Evolutionary conservation across 2,888 invertebrate species (phyloP), one percentile per base, ranked within the genome.

Genomic region (Cyaniris semiargus): DNA sequence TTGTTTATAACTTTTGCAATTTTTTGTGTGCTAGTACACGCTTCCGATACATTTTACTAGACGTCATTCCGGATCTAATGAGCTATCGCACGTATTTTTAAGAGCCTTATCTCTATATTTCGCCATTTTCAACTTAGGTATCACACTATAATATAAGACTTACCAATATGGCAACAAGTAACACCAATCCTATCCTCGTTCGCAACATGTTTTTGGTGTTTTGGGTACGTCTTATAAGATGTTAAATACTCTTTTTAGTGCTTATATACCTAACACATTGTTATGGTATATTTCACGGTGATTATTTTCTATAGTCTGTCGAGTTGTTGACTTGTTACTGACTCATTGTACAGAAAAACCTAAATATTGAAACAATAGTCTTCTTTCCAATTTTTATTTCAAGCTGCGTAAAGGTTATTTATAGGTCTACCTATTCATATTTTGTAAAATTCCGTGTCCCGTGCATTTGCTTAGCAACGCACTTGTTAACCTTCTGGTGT

Each of bases 271-370:
- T 70, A n/a, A 76, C 74, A 78, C 48, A 53, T 48, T 58, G 79
- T 56, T 77, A 82, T 79, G 81, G 76, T 75, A 15, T n/a, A 78
- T 82, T 82, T 79, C 78, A 81, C 80, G 80, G 75, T 77, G 4
- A 66, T 66, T 66, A 66, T 66, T 27, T 66, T 66, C 66, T 66
- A 31, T 66, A 31, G 66, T 13, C 27, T 27, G 60, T 60, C 3
- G 27, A 31, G 31, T 66, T 66, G 66, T 66, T 66, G 66, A 31
- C 27, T 60, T 10, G 60, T 58, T 58, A 58, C 10, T 60, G 60
- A 23, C 23, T 8, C 60, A 60, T 60, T 23, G 23, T 66, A 31
- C 15, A 27, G 31, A 66, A 66, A 66, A 66, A 31, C 66, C 15
- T 27, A 27, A 27, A 27, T 2, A 3, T 31, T 31, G 5, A 27